Evolutionary conservation across 2,888 invertebrate genomes (phyloP).

Genomic region (Cerastoderma edule): DNA sequence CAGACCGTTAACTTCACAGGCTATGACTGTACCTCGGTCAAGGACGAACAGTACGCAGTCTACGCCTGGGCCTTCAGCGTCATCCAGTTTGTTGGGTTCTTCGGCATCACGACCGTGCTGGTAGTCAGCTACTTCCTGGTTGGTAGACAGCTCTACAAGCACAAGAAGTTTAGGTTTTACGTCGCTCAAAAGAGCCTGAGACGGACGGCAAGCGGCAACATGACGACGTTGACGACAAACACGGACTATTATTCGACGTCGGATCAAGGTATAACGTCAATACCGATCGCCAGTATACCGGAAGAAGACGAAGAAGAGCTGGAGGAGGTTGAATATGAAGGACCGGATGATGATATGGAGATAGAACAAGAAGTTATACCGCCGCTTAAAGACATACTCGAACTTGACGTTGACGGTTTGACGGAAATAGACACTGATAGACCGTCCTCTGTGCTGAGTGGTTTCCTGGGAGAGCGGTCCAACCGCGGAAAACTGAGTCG

Average conservation of each 20-base stretch:
- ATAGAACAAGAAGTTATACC: conserved; percentile 56
- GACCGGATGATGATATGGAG: conserved; percentile 51
- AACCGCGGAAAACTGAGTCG: conserved; percentile 32
- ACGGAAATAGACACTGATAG: conserved; percentile 49
- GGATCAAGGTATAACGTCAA: conserved; percentile 28
- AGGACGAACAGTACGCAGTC: conserved; percentile 56
- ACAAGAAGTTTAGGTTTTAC: conserved; percentile 61
- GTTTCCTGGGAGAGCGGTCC: conserved; percentile 27
- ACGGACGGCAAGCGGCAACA: conserved; percentile 54
- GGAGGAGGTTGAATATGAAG: conserved; percentile 57
- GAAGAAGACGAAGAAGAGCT: conserved; percentile 55
- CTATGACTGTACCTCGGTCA: conserved; percentile 70
- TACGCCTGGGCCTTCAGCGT: conserved; percentile 68
- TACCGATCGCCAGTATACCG: conserved; percentile 50
- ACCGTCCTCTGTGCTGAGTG: conserved; percentile 34
- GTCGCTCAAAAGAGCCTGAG: conserved; percentile 47
- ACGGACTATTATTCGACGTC: conserved; percentile 45
- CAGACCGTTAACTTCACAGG: conserved; percentile 48
- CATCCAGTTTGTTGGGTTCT: conserved; percentile 69
- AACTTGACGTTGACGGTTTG: conserved; percentile 41
- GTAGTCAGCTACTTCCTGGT: conserved; percentile 67
- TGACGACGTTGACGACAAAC: conserved; percentile 47
- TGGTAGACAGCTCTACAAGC: conserved; percentile 63
- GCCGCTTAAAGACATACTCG: conserved; percentile 49
- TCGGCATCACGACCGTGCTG: conserved; percentile 59